A percentile compares a stretch with the other conserved stretches of the same genome.
Evolutionary conservation across 1,140 invertebrate species (phyloP).

Genomic region (Philopotamus ludificatus): DNA sequence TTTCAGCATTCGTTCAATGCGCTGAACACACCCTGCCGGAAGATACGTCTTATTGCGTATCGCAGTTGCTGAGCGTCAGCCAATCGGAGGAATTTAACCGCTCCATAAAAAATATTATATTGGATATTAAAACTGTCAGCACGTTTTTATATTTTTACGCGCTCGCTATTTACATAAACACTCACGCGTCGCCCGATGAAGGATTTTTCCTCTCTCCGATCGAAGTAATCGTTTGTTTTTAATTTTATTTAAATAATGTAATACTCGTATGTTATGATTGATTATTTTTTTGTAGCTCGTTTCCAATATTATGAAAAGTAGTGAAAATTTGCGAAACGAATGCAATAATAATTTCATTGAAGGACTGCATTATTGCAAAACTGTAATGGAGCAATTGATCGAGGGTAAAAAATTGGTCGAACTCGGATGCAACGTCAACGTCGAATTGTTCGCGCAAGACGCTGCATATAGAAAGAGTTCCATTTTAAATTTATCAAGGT

Average conservation of each 20-base stretch:
- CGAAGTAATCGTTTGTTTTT: not conserved
- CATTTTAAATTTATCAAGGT: slow-evolving; percentile 35
- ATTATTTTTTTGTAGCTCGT: slow-evolving; percentile 30
- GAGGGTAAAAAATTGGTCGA: slow-evolving; percentile 35
- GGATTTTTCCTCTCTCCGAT: slow-evolving; percentile 29
- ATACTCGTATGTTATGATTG: slow-evolving; percentile 1
- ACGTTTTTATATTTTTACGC: slow-evolving; percentile 36
- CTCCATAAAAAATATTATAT: slow-evolving; percentile 18
- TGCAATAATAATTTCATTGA: slow-evolving; percentile 16
- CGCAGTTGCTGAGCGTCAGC: slow-evolving; percentile 26
- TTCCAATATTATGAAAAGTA: slow-evolving; percentile 22
- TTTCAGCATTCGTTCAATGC: slow-evolving; percentile 33
- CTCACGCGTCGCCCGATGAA: slow-evolving; percentile 29
- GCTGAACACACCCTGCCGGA: slow-evolving; percentile 29
- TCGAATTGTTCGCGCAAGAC: slow-evolving; percentile 34
- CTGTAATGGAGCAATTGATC: slow-evolving; percentile 31
- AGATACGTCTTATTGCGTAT: slow-evolving; percentile 38
- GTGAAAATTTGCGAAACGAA: slow-evolving; percentile 19
- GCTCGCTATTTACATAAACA: slow-evolving; percentile 32
- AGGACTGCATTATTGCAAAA: slow-evolving; percentile 24
- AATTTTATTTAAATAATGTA: slow-evolving; percentile 18
- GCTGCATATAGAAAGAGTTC: slow-evolving; percentile 25
- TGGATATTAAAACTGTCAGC: slow-evolving; percentile 30
- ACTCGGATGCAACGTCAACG: slow-evolving; percentile 31
- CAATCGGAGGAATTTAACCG: slow-evolving; percentile 17